These are phyloP conservation scores for Holotrichia oblita DNA, from an alignment of 1,140 invertebrate genomes.

Conservation along the genomic window DNA sequence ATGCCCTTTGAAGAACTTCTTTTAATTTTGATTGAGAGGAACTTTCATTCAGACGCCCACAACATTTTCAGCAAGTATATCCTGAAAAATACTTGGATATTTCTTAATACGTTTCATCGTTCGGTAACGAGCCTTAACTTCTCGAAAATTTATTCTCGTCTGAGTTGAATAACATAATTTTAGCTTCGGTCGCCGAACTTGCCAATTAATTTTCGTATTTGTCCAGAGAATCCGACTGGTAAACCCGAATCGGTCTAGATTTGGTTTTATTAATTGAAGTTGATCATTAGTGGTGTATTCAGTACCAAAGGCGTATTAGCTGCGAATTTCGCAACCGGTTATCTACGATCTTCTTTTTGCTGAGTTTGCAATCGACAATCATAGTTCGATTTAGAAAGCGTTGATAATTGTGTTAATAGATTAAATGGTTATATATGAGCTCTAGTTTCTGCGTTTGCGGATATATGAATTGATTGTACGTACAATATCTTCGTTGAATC, in stretches of 20 bases:
- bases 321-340: background rate
- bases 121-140: background rate
- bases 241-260: background rate
- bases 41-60: no score
- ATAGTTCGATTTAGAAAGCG: background rate
- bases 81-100: no score
- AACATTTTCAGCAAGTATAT: no score
- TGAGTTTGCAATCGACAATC: background rate
- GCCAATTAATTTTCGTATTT: background rate
- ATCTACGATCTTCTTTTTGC: background rate
- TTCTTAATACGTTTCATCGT: background rate
- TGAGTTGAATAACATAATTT: background rate
- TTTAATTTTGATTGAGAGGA: no score
- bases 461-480: background rate
- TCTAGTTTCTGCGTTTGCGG: background rate
- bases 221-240: background rate
- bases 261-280: constrained; percentile 14
- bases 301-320: background rate
- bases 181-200: background rate
- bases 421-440: no score
- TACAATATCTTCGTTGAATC: no score
- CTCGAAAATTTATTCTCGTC: constrained; percentile 9
- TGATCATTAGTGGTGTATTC: constrained; percentile 7
- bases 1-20: no score
- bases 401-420: background rate